A percentile compares a stretch with the other conserved stretches of the same genome.
Evolutionary conservation across 2,888 invertebrate genomes (phyloP).

Genomic region (Galeruca laticollis): DNA sequence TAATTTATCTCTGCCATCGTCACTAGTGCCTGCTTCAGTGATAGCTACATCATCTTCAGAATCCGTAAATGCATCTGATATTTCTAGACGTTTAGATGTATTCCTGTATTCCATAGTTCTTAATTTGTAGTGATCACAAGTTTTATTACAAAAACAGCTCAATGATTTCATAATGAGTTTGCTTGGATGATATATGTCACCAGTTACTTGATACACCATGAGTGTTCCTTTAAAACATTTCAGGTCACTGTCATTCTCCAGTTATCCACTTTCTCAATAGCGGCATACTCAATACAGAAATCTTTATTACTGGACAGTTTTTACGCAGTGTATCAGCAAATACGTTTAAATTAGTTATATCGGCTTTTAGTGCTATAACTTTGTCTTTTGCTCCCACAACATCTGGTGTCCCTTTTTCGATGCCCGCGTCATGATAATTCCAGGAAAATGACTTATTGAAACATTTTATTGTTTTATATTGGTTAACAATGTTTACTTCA

Average conservation of each 20-base stretch:
- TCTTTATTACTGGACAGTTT: background rate
- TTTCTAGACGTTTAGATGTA: background rate
- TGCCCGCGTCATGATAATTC: slow-evolving; percentile 56
- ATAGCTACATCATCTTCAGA: background rate
- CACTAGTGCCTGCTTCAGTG: background rate
- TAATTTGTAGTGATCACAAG: too few species aligned
- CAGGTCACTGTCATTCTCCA: background rate
- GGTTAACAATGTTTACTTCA: too few species aligned
- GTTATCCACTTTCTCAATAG: background rate
- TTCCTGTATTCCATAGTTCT: background rate
- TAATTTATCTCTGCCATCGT: too few species aligned
- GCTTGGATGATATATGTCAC: too few species aligned
- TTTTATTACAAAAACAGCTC: background rate
- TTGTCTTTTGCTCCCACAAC: too few species aligned
- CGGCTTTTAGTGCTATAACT: too few species aligned
- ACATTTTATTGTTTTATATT: too few species aligned
- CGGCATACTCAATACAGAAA: background rate
- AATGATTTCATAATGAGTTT: background rate
- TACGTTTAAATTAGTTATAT: too few species aligned
- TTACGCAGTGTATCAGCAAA: background rate
- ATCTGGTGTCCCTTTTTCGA: slow-evolving; percentile 59
- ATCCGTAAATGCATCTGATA: background rate
- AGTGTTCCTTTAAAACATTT: background rate
- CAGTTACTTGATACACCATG: background rate
- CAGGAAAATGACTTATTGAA: slow-evolving; percentile 47